Evolutionary conservation across 2,797 vertebrate species (phyloP).

Genomic region (Sebastes trivittatus): DNA sequence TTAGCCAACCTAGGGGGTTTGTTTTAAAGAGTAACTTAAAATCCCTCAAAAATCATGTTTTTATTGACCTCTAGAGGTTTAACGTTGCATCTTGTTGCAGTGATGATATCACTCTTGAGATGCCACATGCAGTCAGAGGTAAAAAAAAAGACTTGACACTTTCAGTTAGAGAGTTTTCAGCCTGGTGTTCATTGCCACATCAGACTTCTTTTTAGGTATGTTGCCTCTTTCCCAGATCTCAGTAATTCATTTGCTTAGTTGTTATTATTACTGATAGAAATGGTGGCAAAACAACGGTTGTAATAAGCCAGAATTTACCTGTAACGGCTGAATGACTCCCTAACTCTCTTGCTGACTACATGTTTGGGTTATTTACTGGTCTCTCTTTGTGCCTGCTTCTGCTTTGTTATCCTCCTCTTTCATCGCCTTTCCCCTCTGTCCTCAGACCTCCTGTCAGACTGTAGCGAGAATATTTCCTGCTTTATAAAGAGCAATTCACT

Average conservation of each 20-base stretch:
- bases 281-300: not conserved
- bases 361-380: not conserved
- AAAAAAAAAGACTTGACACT: not conserved
- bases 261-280: not conserved
- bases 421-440: constrained; percentile 3
- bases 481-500: constrained; percentile 20
- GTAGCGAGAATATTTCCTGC: constrained; percentile 12
- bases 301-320: not conserved
- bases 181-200: not conserved
- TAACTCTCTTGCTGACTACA: not conserved
- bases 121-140: not conserved
- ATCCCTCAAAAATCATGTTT: too few relatives aligned
- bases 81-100: not conserved
- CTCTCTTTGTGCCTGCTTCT: not conserved
- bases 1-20: not conserved
- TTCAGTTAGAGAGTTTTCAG: not conserved
- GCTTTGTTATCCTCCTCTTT: constrained; percentile 6
- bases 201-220: not conserved
- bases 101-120: not conserved
- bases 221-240: not conserved
- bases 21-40: not conserved
- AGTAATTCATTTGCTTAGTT: not conserved
- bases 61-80: not conserved
- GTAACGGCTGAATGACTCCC: not conserved
- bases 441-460: constrained; percentile 20